These are phyloP conservation scores for Thunnus thynnus DNA, from an alignment of 2,113 vertebrate species.

Conservation along the genomic window DNA sequence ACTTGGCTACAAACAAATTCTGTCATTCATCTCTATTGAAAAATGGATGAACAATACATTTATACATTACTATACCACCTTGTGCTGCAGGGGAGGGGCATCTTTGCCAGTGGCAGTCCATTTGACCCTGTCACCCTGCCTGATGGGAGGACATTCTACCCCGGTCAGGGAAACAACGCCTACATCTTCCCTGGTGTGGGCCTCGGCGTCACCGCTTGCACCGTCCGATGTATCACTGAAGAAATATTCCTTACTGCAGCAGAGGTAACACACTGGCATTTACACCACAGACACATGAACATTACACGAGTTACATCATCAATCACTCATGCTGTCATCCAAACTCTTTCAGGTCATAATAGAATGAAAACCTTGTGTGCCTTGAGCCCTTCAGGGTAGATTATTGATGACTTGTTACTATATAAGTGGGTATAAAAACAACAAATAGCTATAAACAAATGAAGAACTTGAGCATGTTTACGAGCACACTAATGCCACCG, in stretches of 20 bases:
- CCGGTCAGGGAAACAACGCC: constrained; percentile 98
- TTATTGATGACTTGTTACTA: no score
- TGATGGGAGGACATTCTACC: constrained; percentile 88
- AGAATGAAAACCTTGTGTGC: no score
- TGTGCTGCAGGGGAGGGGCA: constrained; percentile 88
- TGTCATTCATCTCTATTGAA: neutral
- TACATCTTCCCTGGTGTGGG: constrained; percentile 98
- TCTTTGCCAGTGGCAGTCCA: constrained; percentile 98
- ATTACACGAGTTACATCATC: neutral
- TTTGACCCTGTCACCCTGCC: constrained; percentile 93
- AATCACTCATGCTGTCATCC: neutral
- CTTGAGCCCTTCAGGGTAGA: no score
- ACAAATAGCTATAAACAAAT: no score
- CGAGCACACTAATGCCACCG: no score
- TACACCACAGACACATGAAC: neutral
- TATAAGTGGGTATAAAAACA: no score
- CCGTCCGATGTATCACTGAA: constrained; percentile 88
- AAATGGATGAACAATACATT: neutral
- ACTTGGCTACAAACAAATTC: neutral
- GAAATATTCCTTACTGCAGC: constrained; percentile 93
- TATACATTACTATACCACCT: neutral
- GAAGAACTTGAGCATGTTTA: no score
- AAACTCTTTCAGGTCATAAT: no score
- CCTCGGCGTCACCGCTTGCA: constrained; percentile 89
- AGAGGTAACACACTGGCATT: constrained; percentile 85